Evolutionary conservation across 2,888 invertebrate genomes (phyloP).

Genomic region (Tachina lurida): DNA sequence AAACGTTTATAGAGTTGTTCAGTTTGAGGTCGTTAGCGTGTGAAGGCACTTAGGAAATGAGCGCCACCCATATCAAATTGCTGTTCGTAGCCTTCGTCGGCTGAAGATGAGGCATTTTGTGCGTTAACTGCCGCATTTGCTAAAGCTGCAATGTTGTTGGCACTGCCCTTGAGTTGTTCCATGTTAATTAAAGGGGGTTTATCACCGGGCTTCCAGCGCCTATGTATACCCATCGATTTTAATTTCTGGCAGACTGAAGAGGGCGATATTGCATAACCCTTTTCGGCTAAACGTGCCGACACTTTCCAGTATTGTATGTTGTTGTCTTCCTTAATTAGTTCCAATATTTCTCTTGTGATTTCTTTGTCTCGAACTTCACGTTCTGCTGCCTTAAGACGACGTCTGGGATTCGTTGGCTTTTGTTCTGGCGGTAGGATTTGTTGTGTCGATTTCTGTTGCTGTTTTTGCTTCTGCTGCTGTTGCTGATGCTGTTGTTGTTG

Average conservation of each 20-base stretch:
- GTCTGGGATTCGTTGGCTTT: conserved; percentile 76
- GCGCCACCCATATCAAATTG: conserved; percentile 82
- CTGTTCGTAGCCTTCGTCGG: conserved; percentile 78
- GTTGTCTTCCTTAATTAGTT: conserved; percentile 81
- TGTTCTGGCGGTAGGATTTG: conserved; percentile 51
- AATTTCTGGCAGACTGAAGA: conserved; percentile 82
- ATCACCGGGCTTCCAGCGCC: conserved; percentile 82
- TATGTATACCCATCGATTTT: conserved; percentile 82
- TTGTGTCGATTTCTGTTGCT: conserved; percentile 29
- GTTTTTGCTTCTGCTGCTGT: conserved; percentile 60
- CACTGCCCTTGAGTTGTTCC: conserved; percentile 77
- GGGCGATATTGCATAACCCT: conserved; percentile 81
- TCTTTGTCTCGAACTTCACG: conserved; percentile 80
- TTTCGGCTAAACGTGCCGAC: conserved; percentile 81
- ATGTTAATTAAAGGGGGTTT: conserved; percentile 80
- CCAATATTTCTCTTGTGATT: conserved; percentile 81
- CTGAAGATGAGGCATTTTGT: conserved; percentile 63
- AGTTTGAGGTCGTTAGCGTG: conserved; percentile 74
- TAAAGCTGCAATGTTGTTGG: conserved; percentile 71
- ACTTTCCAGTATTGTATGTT: conserved; percentile 83
- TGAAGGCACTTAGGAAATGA: conserved; percentile 82
- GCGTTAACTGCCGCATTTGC: conserved; percentile 68
- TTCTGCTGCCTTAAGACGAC: conserved; percentile 81
- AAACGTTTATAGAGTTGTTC: not conserved
- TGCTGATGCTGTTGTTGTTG: conserved; percentile 40